Evolutionary conservation across 2,113 vertebrate species (phyloP), one percentile per base, ranked within the genome.

Genomic region (Spilogale gracilis): DNA sequence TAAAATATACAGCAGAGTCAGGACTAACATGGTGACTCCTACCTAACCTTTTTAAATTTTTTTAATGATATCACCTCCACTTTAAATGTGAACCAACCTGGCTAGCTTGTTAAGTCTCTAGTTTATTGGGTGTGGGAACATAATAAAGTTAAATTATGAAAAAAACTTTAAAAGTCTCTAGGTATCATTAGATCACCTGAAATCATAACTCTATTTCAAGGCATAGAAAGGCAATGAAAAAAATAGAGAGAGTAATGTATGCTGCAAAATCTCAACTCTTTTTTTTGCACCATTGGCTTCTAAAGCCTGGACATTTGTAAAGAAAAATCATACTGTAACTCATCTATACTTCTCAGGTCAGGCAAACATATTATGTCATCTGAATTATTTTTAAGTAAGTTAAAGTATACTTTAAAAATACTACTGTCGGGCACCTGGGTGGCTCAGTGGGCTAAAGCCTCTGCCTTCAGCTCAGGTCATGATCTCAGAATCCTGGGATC

Each of bases 381-480:
- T 92, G n/a, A 93, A 84, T 92, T 93, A 84, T 87, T 97, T 82
- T 95, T 84, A 63, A 95, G 50, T 60, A 79, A 54, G 97, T 52
- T 61, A 58, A 94, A 94, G 38, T 80, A 38, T 89, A 73, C 43
- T 82, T 97, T 86, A 54, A 85, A 94, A 38, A 38, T 38, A 38
- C 38, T 38, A 38, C 38, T 38, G 38, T 38, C 38, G 38, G 38
- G 38, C 38, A 38, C 38, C 38, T 38, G 38, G 38, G 38, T 38
- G 38, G 38, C 38, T 38, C 38, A 38, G 38, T 38, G 38, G 38
- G 38, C 38, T 38, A 38, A 38, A 38, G 38, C 38, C 38, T 38
- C 38, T 38, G 38, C 38, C 38, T 38, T 38, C 38, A 38, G 38
- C 38, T 38, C 38, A 38, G 38, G 38, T 38, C 38, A 38, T 38